Conservation (phyloP, 2,797 vertebrate species). For the Rhinoraja longicauda region DNA sequence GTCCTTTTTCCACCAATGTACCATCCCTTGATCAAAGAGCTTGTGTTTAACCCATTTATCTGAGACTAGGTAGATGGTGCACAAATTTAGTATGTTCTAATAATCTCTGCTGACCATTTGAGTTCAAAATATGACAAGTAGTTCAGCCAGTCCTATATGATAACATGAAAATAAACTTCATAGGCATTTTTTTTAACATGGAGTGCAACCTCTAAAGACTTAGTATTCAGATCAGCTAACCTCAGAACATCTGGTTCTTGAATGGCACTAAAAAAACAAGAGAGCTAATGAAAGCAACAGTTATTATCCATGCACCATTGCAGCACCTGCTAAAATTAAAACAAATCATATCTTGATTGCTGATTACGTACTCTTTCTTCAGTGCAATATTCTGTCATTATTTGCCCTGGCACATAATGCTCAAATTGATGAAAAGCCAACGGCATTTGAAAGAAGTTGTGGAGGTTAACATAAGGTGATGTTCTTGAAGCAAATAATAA, state of each 20-base stretch:
- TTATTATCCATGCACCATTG: constrained; percentile 78
- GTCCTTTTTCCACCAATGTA: neutral
- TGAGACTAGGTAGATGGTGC: neutral
- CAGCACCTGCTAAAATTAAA: constrained; percentile 82
- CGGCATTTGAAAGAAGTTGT: constrained; percentile 52
- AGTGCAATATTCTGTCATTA: constrained; percentile 75
- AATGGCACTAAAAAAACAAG: constrained; percentile 77
- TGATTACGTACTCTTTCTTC: constrained; percentile 83
- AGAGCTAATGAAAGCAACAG: constrained; percentile 79
- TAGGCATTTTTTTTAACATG: constrained; percentile 48
- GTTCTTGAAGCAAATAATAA: constrained; percentile 54
- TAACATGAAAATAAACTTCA: neutral
- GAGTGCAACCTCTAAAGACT: constrained; percentile 84
- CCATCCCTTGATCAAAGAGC: neutral
- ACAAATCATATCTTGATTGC: constrained; percentile 86
- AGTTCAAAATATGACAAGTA: neutral
- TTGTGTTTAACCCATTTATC: neutral
- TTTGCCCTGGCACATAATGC: constrained; percentile 71
- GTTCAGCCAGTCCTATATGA: neutral
- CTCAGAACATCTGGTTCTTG: constrained; percentile 90
- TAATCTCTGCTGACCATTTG: neutral
- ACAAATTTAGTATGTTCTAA: neutral
- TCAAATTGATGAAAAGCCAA: constrained; percentile 67
- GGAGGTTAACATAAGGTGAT: constrained; percentile 66
- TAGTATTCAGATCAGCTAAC: constrained; percentile 85